A percentile compares a stretch with the other conserved stretches of the same genome.
phyloP scores from a whole-genome alignment of 2,797 vertebrate genomes.

The Telmatherina bonti region DNA sequence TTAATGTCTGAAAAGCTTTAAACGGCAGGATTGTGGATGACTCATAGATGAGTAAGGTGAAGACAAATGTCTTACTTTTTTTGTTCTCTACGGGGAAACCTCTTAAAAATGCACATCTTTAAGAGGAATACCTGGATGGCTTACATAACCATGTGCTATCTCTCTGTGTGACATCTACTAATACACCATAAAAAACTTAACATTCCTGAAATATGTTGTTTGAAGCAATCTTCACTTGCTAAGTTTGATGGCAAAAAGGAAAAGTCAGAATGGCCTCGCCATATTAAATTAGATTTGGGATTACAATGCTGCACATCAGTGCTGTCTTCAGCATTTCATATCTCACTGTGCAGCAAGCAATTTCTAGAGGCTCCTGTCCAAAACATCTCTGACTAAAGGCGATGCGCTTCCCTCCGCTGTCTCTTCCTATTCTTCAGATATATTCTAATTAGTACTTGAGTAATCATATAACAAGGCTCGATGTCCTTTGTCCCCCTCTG shows the following conservation, averaged over 20 bases:
- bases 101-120: conserved; percentile 6
- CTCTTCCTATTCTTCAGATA: conserved; percentile 40
- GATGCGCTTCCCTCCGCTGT: conserved; percentile 4
- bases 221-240: not conserved
- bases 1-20: conserved; percentile 36
- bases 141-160: conserved; percentile 21
- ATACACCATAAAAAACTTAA: conserved; percentile 2
- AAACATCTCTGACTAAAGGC: conserved; percentile 19
- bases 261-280: not conserved
- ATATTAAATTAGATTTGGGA: not conserved
- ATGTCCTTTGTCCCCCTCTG: conserved; percentile 39
- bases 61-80: conserved; percentile 38
- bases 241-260: conserved; percentile 2
- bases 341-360: conserved; percentile 21
- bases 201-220: not conserved
- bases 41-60: conserved; percentile 19
- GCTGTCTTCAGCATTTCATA: not conserved
- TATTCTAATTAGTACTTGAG: conserved; percentile 55
- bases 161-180: conserved; percentile 18
- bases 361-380: conserved; percentile 34
- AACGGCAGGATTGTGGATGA: conserved; percentile 32
- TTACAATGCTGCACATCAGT: not conserved
- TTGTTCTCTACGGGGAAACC: conserved; percentile 27
- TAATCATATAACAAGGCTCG: conserved; percentile 44
- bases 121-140: conserved; percentile 8